A percentile compares a stretch with the other conserved stretches of the same genome.
These are phyloP conservation scores for Aproaerema taeniolella DNA, from an alignment of 2,888 invertebrate genomes.

Conservation along the genomic window DNA sequence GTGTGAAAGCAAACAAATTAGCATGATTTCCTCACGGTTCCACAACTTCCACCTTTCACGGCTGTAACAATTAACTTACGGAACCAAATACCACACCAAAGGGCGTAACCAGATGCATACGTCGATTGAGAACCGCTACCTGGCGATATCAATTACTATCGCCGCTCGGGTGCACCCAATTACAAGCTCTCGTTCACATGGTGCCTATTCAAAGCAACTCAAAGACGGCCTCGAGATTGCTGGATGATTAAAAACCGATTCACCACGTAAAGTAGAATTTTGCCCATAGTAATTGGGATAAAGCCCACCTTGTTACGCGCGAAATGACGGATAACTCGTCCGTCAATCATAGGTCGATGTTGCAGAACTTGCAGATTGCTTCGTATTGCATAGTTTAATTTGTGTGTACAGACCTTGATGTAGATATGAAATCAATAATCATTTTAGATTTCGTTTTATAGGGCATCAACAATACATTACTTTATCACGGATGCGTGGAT, in stretches of 20 bases:
- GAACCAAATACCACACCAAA: constrained; percentile 38
- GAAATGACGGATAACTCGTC: constrained; percentile 8
- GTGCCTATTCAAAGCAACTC: constrained; percentile 56
- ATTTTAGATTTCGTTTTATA: too few relatives aligned
- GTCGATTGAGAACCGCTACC: constrained; percentile 60
- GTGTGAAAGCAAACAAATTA: too few relatives aligned
- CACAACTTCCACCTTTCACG: constrained; percentile 32
- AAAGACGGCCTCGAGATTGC: constrained; percentile 21
- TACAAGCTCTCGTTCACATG: constrained; percentile 67
- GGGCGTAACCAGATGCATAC: constrained; percentile 52
- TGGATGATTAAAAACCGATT: constrained; percentile 24
- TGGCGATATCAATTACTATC: constrained; percentile 69
- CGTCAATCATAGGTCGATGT: constrained; percentile 6
- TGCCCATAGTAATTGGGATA: constrained; percentile 12
- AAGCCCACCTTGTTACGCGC: constrained; percentile 10
- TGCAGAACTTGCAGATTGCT: too few relatives aligned
- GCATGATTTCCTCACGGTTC: too few relatives aligned
- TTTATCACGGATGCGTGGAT: too few relatives aligned
- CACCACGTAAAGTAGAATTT: constrained; percentile 17
- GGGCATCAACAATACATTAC: too few relatives aligned
- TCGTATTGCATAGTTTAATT: too few relatives aligned
- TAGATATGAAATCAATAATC: too few relatives aligned
- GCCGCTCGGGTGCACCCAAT: constrained; percentile 68
- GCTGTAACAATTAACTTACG: constrained; percentile 35
- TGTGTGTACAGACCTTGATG: too few relatives aligned